These are phyloP conservation scores for Callipepla squamata DNA, from an alignment of 2,113 vertebrate genomes.

Conservation along the genomic window DNA sequence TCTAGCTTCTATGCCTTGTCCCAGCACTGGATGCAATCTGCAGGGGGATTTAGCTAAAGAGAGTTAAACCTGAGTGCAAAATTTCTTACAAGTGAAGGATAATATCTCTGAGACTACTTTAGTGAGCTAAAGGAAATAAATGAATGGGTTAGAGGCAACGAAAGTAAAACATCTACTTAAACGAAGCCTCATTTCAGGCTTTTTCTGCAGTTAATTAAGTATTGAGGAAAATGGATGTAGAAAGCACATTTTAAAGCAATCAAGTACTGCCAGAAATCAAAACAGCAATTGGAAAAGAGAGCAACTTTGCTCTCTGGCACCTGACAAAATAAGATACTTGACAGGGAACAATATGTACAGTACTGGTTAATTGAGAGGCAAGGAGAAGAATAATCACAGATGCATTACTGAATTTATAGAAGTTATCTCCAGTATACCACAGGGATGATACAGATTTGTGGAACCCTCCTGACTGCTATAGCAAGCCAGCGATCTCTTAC, in stretches of 20 bases:
- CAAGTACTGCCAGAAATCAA: conserved; percentile 67
- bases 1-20: neutral
- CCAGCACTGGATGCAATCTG: neutral
- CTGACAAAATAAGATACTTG: conserved; percentile 58
- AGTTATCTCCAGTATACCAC: conserved; percentile 5
- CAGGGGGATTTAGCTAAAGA: neutral
- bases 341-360: conserved; percentile 68
- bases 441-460: neutral
- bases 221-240: conserved; percentile 60
- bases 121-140: conserved; percentile 44
- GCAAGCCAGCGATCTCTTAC: conserved; percentile 34
- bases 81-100: neutral
- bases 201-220: conserved; percentile 66
- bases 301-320: conserved; percentile 58
- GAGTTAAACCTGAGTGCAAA: neutral
- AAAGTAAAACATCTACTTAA: conserved; percentile 58
- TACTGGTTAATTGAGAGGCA: conserved; percentile 59
- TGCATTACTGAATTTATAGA: conserved; percentile 58
- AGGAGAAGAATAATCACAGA: conserved; percentile 63
- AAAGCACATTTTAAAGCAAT: conserved; percentile 65
- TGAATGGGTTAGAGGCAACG: conserved; percentile 37
- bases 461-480: conserved; percentile 40
- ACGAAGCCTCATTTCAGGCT: conserved; percentile 51
- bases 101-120: neutral
- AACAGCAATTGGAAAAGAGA: conserved; percentile 65